Conservation (phyloP, 2,113 vertebrate species). For the Leptodactylus fuscus region DNA sequence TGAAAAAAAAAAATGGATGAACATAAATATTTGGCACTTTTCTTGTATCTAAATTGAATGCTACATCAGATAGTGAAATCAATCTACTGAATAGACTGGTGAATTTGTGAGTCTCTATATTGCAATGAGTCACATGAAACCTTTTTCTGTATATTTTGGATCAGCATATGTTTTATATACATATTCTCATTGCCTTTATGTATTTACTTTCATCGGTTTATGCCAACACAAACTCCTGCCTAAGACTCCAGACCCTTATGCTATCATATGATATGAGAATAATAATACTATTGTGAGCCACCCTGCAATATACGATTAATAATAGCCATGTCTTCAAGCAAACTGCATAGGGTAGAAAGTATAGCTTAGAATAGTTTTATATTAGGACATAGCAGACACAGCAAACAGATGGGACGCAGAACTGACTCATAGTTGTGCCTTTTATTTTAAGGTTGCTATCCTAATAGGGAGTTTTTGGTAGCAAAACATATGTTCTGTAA, state of each 20-base stretch:
- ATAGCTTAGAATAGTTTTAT: neutral
- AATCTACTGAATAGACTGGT: too few species aligned
- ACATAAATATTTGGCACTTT: too few species aligned
- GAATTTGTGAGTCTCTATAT: too few species aligned
- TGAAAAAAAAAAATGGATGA: too few species aligned
- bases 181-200: neutral
- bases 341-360: neutral
- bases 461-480: conserved; percentile 9
- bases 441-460: conserved; percentile 40
- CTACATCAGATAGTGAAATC: too few species aligned
- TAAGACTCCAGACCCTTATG: neutral
- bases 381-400: neutral
- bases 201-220: neutral
- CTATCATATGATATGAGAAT: too few species aligned
- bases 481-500: conserved; percentile 43
- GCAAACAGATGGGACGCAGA: conserved; percentile 44
- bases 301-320: neutral
- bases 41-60: too few species aligned
- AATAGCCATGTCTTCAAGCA: neutral
- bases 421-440: conserved; percentile 38
- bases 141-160: conserved; percentile 23
- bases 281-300: neutral
- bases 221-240: neutral
- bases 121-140: too few species aligned
- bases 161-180: neutral